A percentile compares a stretch with the other conserved stretches of the same genome.
phyloP scores from a whole-genome alignment of 1,140 invertebrate species.

The Trachelipus rathkii region DNA sequence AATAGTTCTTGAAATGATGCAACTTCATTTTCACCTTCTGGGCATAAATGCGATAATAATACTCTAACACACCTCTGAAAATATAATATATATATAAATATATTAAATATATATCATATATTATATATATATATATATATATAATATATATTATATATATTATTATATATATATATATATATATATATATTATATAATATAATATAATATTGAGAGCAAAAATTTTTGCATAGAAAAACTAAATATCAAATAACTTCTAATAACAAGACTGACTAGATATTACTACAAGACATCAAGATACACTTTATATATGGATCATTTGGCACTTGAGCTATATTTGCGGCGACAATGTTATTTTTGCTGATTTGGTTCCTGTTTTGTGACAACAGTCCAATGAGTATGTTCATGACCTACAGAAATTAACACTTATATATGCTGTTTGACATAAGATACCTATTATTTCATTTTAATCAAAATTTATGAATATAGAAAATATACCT shows the following conservation, averaged over 20 bases:
- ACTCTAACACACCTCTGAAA: constrained; percentile 51
- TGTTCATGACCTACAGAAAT: constrained; percentile 37
- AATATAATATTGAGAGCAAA: background rate
- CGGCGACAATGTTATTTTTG: constrained; percentile 50
- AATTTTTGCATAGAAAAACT: background rate
- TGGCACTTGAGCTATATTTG: constrained; percentile 51
- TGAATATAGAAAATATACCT: no score
- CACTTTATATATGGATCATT: constrained; percentile 55
- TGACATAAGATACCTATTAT: no score
- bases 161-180: constrained; percentile 2
- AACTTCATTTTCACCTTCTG: constrained; percentile 49
- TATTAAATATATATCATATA: background rate
- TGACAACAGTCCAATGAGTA: constrained; percentile 38
- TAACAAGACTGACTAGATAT: constrained; percentile 52
- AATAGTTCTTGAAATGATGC: constrained; percentile 49
- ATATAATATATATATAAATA: constrained; percentile 7
- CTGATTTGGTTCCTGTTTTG: constrained; percentile 31
- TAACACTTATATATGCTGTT: background rate
- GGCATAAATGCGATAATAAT: constrained; percentile 51
- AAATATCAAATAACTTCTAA: constrained; percentile 31
- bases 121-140: no score
- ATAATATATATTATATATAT: no score
- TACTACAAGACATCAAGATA: no score
- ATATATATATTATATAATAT: constrained; percentile 2
- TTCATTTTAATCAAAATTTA: no score